phyloP scores from a whole-genome alignment of 2,113 vertebrate genomes.

The Gobio gobio region DNA sequence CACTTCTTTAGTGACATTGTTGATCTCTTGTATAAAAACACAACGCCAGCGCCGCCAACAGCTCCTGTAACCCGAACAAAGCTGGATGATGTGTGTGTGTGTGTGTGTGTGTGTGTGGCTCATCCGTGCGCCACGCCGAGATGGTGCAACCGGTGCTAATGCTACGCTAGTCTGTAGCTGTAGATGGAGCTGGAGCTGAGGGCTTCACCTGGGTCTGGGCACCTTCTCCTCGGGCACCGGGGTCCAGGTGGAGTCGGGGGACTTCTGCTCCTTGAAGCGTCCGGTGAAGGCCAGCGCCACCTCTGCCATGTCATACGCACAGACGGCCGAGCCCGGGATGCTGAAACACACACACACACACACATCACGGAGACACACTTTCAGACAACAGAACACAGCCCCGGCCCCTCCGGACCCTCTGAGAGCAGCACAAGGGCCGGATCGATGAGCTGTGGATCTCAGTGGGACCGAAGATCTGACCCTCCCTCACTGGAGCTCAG shows the following conservation, averaged over 20 bases:
- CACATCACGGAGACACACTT: slow-evolving; percentile 47
- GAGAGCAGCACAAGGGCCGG: slow-evolving; percentile 64
- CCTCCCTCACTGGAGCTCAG: neutral
- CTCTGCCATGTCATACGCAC: slow-evolving; percentile 96
- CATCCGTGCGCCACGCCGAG: too few relatives aligned
- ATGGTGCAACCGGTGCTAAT: too few relatives aligned
- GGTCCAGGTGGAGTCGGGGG: slow-evolving; percentile 96
- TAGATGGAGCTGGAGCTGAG: too few relatives aligned
- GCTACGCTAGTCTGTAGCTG: too few relatives aligned
- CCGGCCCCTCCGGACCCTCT: slow-evolving; percentile 63
- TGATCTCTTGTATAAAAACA: too few relatives aligned
- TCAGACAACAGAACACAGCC: slow-evolving; percentile 62
- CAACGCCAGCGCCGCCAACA: too few relatives aligned
- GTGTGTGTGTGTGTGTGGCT: too few relatives aligned
- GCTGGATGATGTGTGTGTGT: too few relatives aligned
- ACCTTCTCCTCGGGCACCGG: slow-evolving; percentile 94
- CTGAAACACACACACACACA: slow-evolving; percentile 69
- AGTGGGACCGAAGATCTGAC: slow-evolving; percentile 42
- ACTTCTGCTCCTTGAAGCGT: slow-evolving; percentile 98
- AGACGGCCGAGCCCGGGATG: slow-evolving; percentile 97
- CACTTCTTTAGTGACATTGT: too few relatives aligned
- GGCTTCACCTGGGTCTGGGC: slow-evolving; percentile 86
- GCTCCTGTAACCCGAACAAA: too few relatives aligned
- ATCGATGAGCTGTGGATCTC: slow-evolving; percentile 64
- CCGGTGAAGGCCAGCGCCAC: slow-evolving; percentile 93